A percentile compares a stretch with the other conserved stretches of the same genome.
These are phyloP conservation scores for Solea solea DNA, from an alignment of 2,113 vertebrate genomes.

Conservation along the genomic window DNA sequence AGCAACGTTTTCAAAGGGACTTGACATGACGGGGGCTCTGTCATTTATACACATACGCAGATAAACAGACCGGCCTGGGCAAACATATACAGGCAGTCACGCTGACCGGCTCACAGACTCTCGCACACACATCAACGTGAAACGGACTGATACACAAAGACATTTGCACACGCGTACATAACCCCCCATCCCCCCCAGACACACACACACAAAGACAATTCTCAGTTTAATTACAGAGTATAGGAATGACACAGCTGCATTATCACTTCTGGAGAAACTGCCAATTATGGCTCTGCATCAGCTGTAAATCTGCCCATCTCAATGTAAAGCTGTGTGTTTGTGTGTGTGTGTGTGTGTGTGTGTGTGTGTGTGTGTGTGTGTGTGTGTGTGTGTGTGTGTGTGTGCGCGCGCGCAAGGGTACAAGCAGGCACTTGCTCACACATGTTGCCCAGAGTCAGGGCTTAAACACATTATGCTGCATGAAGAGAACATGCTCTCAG, in stretches of 20 bases:
- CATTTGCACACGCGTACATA: conserved; percentile 8
- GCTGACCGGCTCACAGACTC: conserved; percentile 2
- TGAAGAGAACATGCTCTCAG: conserved; percentile 58
- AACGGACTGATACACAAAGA: conserved; percentile 19
- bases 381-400: conserved; percentile 4
- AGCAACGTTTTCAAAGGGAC: conserved; percentile 35
- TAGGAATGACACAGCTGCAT: conserved; percentile 50
- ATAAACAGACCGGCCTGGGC: conserved; percentile 9
- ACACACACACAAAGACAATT: conserved; percentile 19
- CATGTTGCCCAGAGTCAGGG: conserved; percentile 53
- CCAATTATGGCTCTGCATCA: conserved; percentile 61
- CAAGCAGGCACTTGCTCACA: conserved; percentile 46
- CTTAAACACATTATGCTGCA: conserved; percentile 59
- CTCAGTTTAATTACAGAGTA: conserved; percentile 59
- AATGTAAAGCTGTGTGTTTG: conserved; percentile 23
- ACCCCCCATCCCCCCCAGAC: conserved; percentile 15
- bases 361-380: neutral
- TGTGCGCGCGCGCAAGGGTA: neutral
- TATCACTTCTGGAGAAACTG: conserved; percentile 55
- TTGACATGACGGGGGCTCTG: conserved; percentile 53
- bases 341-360: conserved; percentile 4
- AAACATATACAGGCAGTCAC: conserved; percentile 2
- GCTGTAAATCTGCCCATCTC: conserved; percentile 63
- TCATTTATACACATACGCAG: conserved; percentile 46
- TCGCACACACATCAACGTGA: conserved; percentile 18